Percentiles rank a stretch among this genome's conserved stretches.
phyloP scores from a whole-genome alignment of 2,888 invertebrate genomes.

The Acleris literana region DNA sequence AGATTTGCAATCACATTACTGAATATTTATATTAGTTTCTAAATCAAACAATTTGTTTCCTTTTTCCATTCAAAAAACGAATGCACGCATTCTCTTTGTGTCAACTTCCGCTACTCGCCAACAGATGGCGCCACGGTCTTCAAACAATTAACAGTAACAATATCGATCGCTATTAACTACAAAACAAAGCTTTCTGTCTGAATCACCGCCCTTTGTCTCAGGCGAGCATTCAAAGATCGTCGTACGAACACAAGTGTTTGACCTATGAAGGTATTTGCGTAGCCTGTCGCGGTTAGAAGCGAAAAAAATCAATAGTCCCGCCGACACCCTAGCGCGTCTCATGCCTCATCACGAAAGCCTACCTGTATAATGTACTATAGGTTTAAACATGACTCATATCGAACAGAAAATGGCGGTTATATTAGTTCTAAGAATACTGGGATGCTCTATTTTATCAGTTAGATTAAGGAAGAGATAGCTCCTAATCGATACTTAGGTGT shows the following conservation, averaged over 20 bases:
- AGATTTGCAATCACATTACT: constrained; percentile 47
- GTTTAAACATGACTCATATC: constrained; percentile 21
- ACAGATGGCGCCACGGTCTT: constrained; percentile 53
- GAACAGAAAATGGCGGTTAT: constrained; percentile 20
- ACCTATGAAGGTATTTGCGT: constrained; percentile 33
- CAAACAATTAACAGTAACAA: constrained; percentile 28
- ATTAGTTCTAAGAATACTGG: constrained; percentile 25
- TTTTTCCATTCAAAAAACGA: constrained; percentile 3
- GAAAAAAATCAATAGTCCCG: constrained; percentile 35
- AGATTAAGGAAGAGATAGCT: constrained; percentile 32
- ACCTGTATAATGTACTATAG: background rate
- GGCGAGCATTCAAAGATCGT: constrained; percentile 23
- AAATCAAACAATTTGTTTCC: background rate
- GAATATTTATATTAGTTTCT: background rate
- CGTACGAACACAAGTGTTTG: constrained; percentile 34
- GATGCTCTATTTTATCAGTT: constrained; percentile 24
- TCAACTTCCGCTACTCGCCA: constrained; percentile 47
- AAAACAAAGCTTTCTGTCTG: constrained; percentile 36
- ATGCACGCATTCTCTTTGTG: constrained; percentile 5
- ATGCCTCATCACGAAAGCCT: constrained; percentile 19
- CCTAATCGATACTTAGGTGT: constrained; percentile 28
- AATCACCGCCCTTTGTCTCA: constrained; percentile 36
- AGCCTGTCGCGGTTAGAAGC: constrained; percentile 28
- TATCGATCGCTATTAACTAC: constrained; percentile 36
- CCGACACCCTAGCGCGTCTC: constrained; percentile 28